phyloP scores from a whole-genome alignment of 2,113 vertebrate species.

The Neolamprologus toae region DNA sequence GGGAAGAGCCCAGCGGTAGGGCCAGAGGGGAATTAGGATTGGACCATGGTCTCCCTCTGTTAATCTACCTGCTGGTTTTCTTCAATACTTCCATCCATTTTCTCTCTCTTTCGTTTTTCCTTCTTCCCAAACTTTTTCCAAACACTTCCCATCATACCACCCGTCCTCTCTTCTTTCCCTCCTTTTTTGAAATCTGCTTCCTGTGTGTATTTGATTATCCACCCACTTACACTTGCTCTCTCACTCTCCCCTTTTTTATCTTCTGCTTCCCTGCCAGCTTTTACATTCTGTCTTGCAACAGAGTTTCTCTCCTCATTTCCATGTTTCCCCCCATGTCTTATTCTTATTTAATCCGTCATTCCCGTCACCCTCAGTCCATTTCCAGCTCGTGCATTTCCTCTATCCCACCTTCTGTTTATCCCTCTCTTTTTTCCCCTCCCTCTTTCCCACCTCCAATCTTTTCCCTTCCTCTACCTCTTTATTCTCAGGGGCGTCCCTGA shows the following conservation, averaged over 20 bases:
- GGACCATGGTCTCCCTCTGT: neutral
- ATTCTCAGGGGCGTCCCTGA: constrained; percentile 68
- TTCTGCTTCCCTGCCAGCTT: neutral
- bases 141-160: neutral
- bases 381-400: neutral
- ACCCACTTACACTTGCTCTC: neutral
- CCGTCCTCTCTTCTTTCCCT: neutral
- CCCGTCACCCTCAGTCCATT: neutral
- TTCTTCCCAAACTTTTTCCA: neutral
- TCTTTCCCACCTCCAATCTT: neutral
- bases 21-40: neutral
- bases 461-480: neutral
- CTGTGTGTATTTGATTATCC: neutral
- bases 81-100: neutral
- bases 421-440: neutral
- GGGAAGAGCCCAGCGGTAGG: neutral
- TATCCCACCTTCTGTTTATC: neutral
- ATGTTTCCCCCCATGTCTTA: neutral
- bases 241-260: neutral
- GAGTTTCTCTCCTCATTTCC: neutral
- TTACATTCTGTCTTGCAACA: neutral
- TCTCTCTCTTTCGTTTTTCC: neutral
- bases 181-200: neutral
- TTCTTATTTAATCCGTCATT: neutral
- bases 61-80: neutral